These are phyloP conservation scores for Anguilla anguilla DNA, from an alignment of 2,797 vertebrate species.

Conservation along the genomic window DNA sequence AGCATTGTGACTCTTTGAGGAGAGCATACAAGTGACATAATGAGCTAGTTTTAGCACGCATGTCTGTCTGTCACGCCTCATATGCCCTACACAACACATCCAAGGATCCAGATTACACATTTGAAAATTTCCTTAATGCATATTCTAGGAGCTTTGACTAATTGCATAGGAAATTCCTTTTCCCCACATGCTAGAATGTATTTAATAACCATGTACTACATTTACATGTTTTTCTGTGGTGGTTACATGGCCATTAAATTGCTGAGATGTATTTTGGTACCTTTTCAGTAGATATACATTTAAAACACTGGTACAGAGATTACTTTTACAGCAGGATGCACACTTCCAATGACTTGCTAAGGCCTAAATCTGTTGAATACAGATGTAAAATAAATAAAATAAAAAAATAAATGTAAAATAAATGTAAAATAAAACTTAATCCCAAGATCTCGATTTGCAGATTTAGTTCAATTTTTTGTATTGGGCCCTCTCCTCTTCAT, in stretches of 20 bases:
- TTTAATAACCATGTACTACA: neutral
- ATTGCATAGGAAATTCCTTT: neutral
- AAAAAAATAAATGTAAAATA: no score
- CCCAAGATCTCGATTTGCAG: neutral
- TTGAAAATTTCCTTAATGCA: neutral
- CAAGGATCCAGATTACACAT: neutral
- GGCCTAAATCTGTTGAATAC: no score
- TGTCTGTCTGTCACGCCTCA: slow-evolving; percentile 22
- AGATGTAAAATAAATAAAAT: no score
- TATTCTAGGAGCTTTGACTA: neutral
- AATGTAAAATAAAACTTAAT: no score
- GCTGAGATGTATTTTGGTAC: neutral
- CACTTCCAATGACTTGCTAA: neutral
- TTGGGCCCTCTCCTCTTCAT: neutral
- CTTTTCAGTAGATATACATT: neutral
- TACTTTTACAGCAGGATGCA: neutral
- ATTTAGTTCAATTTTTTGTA: neutral
- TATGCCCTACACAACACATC: neutral
- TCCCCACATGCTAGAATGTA: neutral
- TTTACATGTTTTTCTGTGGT: neutral
- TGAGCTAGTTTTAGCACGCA: slow-evolving; percentile 7
- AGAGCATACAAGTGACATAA: slow-evolving; percentile 13
- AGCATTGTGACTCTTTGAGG: neutral
- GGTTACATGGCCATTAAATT: neutral
- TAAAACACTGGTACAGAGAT: neutral